Evolutionary conservation across 92 coral and sea anemone species (phyloP), one percentile per base, ranked within the genome.

Genomic region (Epizoanthus rinbou): DNA sequence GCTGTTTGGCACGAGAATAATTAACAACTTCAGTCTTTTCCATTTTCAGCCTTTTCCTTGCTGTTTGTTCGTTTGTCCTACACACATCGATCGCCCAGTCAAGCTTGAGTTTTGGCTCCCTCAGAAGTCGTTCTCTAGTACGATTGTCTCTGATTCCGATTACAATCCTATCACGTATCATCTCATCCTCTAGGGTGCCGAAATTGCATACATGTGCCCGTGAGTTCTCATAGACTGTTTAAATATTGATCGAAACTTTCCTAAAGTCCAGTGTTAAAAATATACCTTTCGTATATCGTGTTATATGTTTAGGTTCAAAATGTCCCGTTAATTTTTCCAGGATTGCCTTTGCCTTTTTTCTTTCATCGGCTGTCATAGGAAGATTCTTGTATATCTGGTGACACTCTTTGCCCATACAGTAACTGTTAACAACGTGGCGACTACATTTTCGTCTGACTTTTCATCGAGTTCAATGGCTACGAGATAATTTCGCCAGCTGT

Each of bases 121-220:
- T 68, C 35, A 68, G 45, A 13, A 18, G 8, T 24, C 35, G 35
- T 18, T 8, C 43, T 68, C 35, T 18, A 16, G 87, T 85, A 11
- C 69, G 43, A 53, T 58, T 66, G 81, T 65, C 63, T 18, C 11
- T 22, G 19, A 82, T 81, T 15, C 86, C 84, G n/a, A 85, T 85
- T 45, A 88, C 86, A 25, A 85, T 84, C 21, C 86, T 50, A 58
- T 88, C 83, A 15, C 86, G 79, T 1, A 85, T 60, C 88, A 88
- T 88, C 67, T 88, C 85, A 21, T 69, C 73, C 31, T 84, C 88
- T 31, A 87, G 82, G 15, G 89, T 18, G 13, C 60, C 87, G 60
- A 80, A 91, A 6, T 91, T 76, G 54, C 94, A n/a, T n/a, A n/a
- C n/a, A 82, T 4, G 95, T 91, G 17, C 90, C 88, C 16, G 82